Evolutionary conservation across 2,113 vertebrate species (phyloP).

Genomic region (Larimichthys crocea): DNA sequence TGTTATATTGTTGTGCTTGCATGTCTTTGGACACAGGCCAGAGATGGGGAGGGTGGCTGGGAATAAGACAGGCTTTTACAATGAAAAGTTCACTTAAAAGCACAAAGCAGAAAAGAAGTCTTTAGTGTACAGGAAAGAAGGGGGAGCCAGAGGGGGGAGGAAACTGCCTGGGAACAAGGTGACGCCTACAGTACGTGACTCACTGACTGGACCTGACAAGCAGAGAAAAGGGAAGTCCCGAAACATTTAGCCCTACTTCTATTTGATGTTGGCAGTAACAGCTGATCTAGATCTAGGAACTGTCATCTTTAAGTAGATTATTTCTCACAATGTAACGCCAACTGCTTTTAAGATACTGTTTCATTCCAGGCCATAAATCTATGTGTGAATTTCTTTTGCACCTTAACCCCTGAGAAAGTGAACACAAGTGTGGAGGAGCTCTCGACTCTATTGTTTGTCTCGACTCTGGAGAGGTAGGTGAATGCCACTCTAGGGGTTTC

Average conservation of each 20-base stretch:
- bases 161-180: constrained; percentile 67
- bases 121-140: constrained; percentile 71
- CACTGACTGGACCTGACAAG: constrained; percentile 12
- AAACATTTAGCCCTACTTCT: background rate
- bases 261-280: background rate
- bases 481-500: constrained; percentile 19
- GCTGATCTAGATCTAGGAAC: background rate
- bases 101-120: constrained; percentile 36
- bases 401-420: constrained; percentile 37
- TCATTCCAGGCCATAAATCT: constrained; percentile 53
- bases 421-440: constrained; percentile 18
- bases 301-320: background rate
- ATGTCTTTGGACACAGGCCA: constrained; percentile 20
- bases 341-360: constrained; percentile 26
- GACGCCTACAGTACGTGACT: constrained; percentile 62
- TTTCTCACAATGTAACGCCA: constrained; percentile 27
- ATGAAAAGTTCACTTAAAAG: constrained; percentile 48
- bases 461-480: constrained; percentile 66
- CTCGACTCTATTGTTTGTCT: constrained; percentile 25
- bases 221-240: constrained; percentile 8
- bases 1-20: constrained; percentile 37
- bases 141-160: constrained; percentile 42
- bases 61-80: constrained; percentile 28
- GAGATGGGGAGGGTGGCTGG: background rate
- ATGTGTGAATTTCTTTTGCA: constrained; percentile 11